Percentiles rank a stretch among this genome's conserved stretches.
These are phyloP conservation scores for Catocala fraxini DNA, from an alignment of 2,888 invertebrate genomes.

Conservation along the genomic window DNA sequence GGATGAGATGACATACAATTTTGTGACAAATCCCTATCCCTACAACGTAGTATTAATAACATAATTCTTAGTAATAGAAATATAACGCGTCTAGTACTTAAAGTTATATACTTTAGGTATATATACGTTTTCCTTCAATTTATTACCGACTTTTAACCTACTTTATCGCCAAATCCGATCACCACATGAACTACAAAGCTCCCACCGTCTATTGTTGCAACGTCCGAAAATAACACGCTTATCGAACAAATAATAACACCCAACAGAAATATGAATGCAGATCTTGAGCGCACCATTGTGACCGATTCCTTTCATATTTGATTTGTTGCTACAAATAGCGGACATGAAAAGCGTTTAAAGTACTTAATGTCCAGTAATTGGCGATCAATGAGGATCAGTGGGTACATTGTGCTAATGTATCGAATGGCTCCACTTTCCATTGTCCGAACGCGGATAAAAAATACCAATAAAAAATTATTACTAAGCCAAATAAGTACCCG, in stretches of 20 bases:
- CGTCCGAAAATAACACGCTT: constrained; percentile 74
- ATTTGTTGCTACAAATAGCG: constrained; percentile 86
- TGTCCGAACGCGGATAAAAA: constrained; percentile 75
- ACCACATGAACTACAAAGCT: constrained; percentile 57
- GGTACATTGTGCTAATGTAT: constrained; percentile 84
- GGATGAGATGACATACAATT: background rate
- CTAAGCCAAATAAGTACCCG: constrained; percentile 70
- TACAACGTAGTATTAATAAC: too few relatives aligned
- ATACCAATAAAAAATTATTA: constrained; percentile 67
- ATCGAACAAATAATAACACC: constrained; percentile 73
- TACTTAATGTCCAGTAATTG: constrained; percentile 88
- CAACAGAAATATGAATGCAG: constrained; percentile 67
- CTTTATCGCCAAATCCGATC: constrained; percentile 60
- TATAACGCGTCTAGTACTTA: too few relatives aligned
- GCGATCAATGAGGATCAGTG: constrained; percentile 88
- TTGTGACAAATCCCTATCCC: too few relatives aligned
- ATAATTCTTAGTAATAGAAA: too few relatives aligned
- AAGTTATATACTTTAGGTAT: too few relatives aligned
- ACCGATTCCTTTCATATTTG: constrained; percentile 76
- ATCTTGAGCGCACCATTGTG: constrained; percentile 81
- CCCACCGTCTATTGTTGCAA: constrained; percentile 65
- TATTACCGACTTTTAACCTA: constrained; percentile 59
- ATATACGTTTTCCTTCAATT: too few relatives aligned
- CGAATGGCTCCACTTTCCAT: constrained; percentile 70
- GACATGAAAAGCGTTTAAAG: constrained; percentile 84